Evolutionary conservation across 2,797 vertebrate species (phyloP).

Genomic region (Eidolon dupreanum): DNA sequence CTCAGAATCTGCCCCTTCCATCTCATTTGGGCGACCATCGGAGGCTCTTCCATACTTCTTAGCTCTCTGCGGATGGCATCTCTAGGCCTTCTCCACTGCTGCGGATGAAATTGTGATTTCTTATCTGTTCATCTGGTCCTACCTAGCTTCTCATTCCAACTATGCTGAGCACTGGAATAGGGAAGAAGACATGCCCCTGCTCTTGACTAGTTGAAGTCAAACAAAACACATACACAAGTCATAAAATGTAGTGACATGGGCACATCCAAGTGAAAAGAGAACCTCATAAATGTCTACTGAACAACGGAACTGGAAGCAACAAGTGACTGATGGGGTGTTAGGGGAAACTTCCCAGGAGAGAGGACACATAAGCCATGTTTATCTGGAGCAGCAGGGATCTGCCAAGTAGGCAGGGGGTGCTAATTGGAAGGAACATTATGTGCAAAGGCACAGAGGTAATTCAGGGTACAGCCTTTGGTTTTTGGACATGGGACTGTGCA

Average conservation of each 20-base stretch:
- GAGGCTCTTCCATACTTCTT: not conserved
- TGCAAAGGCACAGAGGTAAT: not conserved
- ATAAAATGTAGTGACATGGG: not conserved
- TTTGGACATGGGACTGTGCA: not conserved
- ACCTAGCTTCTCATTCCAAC: not conserved
- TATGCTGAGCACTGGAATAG: not conserved
- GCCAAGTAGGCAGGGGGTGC: not conserved
- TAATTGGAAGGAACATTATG: not conserved
- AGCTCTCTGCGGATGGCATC: not conserved
- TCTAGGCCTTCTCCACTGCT: not conserved
- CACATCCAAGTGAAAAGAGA: not conserved
- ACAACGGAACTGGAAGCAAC: not conserved
- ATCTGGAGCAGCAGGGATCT: not conserved
- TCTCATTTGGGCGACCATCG: not conserved
- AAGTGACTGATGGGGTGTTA: not conserved
- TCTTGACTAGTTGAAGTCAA: not conserved
- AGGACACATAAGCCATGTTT: not conserved
- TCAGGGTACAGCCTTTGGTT: not conserved
- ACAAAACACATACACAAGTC: not conserved
- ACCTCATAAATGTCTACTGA: not conserved
- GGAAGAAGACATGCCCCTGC: not conserved
- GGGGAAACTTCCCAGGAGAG: not conserved
- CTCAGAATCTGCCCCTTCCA: not conserved
- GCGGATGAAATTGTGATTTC: not conserved
- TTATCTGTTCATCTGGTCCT: not conserved